Evolutionary conservation across 2,113 vertebrate species (phyloP), one percentile per base, ranked within the genome.

Genomic region (Pelusios castaneus): DNA sequence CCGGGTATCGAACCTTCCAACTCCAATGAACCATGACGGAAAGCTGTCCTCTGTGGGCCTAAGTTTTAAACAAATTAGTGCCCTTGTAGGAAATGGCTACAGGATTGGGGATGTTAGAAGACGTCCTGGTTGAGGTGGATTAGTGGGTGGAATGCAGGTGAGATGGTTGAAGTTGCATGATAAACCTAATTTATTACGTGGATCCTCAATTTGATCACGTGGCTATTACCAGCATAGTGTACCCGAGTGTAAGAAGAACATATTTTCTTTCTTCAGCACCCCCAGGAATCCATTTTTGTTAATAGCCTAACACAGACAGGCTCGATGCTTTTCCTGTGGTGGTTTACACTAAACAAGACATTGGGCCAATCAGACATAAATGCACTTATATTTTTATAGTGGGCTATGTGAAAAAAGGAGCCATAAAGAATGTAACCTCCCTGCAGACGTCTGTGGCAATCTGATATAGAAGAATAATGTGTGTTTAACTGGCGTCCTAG

Each of bases 351-450:
- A 58, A 93, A 90, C 41, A 84, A 54, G 73, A 10, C 10, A 90
- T 89, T 88, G 63, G 88, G 78, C 93, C 96, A 90, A 95, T 96
- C 94, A 92, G 94, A 91, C 80, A 84, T 86, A 94, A 91, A 94
- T 92, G 51, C 82, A 47, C 77, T 88, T 47, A 85, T 90, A 75
- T 95, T 94, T 97, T 96, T 96, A 97, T 91, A 91, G 80, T 47
- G 80, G 73, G 85, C 79, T 96, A 95, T 92, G 38, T 94, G 84
- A 94, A 96, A 96, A 90, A 94, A 91, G 90, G 95, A 92, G 94
- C 95, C 94, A 31, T 95, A 95, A 97, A 96, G 94, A 94, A 81
- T 97, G 91, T 94, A 84, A 78, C 67, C 80, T 88, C 91, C 89
- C 38, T 88, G 29, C 92, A 82, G 80, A 96, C 89, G 87, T 47